A percentile compares a stretch with the other conserved stretches of the same genome.
Evolutionary conservation across 2,113 vertebrate species (phyloP).

Genomic region (Campylomormyrus numenius): DNA sequence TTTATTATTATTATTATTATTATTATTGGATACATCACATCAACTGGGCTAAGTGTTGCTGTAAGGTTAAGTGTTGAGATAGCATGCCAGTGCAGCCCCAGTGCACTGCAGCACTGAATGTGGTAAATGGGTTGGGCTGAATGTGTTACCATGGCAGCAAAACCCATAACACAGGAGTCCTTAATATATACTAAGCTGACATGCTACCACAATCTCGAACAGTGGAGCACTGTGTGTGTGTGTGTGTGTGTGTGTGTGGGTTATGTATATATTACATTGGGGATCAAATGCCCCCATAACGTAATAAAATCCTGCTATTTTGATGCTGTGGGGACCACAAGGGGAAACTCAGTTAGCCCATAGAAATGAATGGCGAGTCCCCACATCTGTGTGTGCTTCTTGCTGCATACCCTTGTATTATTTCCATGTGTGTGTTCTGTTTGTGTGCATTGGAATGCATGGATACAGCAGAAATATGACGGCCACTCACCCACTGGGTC

Average conservation of each 20-base stretch:
- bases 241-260: neutral
- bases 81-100: neutral
- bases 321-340: neutral
- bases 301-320: neutral
- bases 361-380: neutral
- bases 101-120: neutral
- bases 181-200: neutral
- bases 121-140: neutral
- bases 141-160: neutral
- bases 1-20: neutral
- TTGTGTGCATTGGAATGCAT: neutral
- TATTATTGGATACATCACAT: neutral
- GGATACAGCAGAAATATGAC: neutral
- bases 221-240: neutral
- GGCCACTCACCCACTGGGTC: constrained; percentile 86
- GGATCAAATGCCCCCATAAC: neutral
- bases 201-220: neutral
- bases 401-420: no score
- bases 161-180: neutral
- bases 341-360: neutral
- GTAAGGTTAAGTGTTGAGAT: neutral
- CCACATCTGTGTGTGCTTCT: neutral
- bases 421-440: neutral
- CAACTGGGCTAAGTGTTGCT: neutral
- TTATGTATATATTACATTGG: neutral